Base-by-base conservation (phyloP, 2,888 invertebrate genomes). In the Cyaniris semiargus region DNA sequence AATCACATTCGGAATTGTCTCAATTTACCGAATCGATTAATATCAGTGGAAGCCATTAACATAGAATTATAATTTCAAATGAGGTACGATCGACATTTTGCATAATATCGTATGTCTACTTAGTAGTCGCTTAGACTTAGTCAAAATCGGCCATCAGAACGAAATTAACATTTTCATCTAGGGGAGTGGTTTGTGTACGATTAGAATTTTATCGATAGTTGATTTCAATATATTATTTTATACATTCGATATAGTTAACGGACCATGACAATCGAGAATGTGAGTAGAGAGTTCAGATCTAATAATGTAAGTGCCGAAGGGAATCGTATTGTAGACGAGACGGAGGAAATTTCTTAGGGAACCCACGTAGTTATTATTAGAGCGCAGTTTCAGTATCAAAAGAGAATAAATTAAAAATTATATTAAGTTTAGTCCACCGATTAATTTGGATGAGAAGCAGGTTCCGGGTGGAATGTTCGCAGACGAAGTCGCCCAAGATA, bases 181-280 rank as follows among this genome's bases (percentile, higher is more conserved):
- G 83, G 91, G 92, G 89, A 91, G 88, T 88, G 92, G 93, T 93
- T 90, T 88, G 89, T 89, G 88, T 90, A 87, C 89, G 87, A 85
- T 89, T 90, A 91, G 88, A 87, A 84, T 87, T 89, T 86, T 86
- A 88, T 86, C 85, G 78, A 79, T 83, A 86, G 84, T 89, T 89
- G 85, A 87, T 87, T 85, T 89, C 89, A 87, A 89, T 89, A 88
- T 88, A 86, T 86, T 88, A 86, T 89, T 84, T 85, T 88, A 81
- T 83, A 79, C 89, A 87, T 89, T 89, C 87, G 89, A 88, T 89
- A 89, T 88, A 90, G 89, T 90, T 89, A 91, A 90, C 92, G 91
- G 88, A 91, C 92, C 93, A 93, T 92, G 93, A 93, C 92, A 93
- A 81, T 79, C 79, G 78, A 80, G 79, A 81, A 79, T 80, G 80